Conservation (phyloP, 37 sponge, comb jelly and placozoan genomes). For the Oopsacas minuta region DNA sequence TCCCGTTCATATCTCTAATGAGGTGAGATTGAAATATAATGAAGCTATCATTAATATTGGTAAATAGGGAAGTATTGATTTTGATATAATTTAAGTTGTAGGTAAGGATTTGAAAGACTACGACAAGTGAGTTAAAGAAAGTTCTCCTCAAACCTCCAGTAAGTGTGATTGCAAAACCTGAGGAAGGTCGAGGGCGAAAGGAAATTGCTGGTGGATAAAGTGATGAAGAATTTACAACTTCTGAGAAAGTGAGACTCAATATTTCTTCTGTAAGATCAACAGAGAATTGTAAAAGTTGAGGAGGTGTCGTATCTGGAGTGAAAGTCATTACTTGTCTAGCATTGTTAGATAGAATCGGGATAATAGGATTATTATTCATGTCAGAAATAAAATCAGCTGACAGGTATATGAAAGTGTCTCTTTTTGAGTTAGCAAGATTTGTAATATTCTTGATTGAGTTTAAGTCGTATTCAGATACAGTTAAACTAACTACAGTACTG, state of each 20-base stretch:
- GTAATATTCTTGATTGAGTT: constrained; percentile 29
- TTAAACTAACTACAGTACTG: constrained; percentile 14
- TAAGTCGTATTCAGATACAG: constrained; percentile 13
- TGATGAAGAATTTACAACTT: constrained; percentile 51
- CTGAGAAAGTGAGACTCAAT: constrained; percentile 53
- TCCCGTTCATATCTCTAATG: constrained; percentile 60
- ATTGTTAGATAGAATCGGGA: neutral
- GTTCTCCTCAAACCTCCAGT: constrained; percentile 1
- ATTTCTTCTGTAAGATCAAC: constrained; percentile 46
- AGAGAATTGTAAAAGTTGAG: constrained; percentile 32
- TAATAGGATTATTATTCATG: constrained; percentile 26
- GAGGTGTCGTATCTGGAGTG: constrained; percentile 43
- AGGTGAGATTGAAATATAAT: constrained; percentile 31
- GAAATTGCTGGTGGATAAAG: constrained; percentile 33
- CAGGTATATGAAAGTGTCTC: constrained; percentile 24
- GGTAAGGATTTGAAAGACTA: constrained; percentile 30
- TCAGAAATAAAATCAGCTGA: constrained; percentile 22
- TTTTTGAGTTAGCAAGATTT: constrained; percentile 7
- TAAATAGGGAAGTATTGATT: constrained; percentile 33
- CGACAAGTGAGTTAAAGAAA: constrained; percentile 29
- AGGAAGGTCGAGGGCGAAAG: constrained; percentile 7
- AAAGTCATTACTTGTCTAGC: constrained; percentile 21
- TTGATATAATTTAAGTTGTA: constrained; percentile 62
- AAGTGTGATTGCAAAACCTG: constrained; percentile 8
- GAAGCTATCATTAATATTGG: constrained; percentile 28